A percentile compares a stretch with the other conserved stretches of the same genome.
phyloP scores from a whole-genome alignment of 2,888 invertebrate species.

The Archips crataeganus region DNA sequence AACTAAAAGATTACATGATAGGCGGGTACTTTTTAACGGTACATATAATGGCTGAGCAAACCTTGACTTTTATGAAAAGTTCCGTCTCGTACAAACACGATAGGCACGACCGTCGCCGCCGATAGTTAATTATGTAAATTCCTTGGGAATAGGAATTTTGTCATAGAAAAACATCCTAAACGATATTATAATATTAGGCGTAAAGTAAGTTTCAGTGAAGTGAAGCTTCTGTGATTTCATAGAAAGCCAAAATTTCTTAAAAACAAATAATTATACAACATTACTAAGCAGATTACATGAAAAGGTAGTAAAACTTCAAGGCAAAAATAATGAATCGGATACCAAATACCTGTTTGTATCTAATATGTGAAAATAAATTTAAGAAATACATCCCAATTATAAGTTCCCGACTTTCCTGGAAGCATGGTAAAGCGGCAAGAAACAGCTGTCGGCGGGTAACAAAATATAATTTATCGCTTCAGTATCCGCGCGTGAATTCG shows the following conservation, averaged over 20 bases:
- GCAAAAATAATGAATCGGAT: too few species aligned
- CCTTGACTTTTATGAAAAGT: conserved; percentile 21
- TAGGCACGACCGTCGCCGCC: conserved; percentile 17
- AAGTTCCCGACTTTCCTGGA: conserved; percentile 12
- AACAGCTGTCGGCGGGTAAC: conserved; percentile 22
- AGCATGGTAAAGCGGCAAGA: background rate
- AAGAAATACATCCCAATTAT: conserved; percentile 29
- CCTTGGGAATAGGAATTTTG: background rate
- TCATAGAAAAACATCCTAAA: background rate
- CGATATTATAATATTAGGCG: background rate
- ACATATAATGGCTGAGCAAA: conserved; percentile 12
- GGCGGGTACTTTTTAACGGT: conserved; percentile 18
- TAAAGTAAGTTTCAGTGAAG: too few species aligned
- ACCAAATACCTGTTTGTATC: background rate
- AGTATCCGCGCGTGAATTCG: conserved; percentile 9
- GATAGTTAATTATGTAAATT: conserved; percentile 13
- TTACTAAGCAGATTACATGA: background rate
- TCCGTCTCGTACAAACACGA: conserved; percentile 16
- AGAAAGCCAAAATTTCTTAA: too few species aligned
- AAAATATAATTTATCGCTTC: conserved; percentile 12
- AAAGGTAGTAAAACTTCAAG: background rate
- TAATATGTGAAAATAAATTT: conserved; percentile 10
- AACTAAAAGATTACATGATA: conserved; percentile 16
- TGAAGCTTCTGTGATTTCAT: too few species aligned
- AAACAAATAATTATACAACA: too few species aligned